A percentile compares a stretch with the other conserved stretches of the same genome.
These are phyloP conservation scores for western clawed frog (Xenopus tropicalis) DNA, from an alignment of 2,113 vertebrate genomes.

Conservation along the genomic window DNA sequence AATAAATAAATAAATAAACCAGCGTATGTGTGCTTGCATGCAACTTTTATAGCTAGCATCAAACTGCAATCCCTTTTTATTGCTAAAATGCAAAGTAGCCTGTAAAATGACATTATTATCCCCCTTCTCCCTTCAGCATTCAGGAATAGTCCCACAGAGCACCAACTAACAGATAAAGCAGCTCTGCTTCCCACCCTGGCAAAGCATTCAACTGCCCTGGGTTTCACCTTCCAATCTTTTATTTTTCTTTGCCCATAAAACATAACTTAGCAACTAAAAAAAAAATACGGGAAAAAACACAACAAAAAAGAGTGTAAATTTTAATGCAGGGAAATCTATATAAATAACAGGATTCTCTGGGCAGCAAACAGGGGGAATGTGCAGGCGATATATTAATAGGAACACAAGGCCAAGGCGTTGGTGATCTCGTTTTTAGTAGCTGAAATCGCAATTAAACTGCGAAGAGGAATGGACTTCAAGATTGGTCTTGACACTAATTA, in stretches of 20 bases:
- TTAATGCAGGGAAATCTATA: neutral
- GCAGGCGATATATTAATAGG: slow-evolving; percentile 63
- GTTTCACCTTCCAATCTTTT: slow-evolving; percentile 53
- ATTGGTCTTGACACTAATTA: slow-evolving; percentile 98
- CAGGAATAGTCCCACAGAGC: slow-evolving; percentile 59
- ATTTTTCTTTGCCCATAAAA: neutral
- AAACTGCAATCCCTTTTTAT: slow-evolving; percentile 46
- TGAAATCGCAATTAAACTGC: slow-evolving; percentile 92
- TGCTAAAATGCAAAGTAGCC: slow-evolving; percentile 57
- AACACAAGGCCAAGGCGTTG: slow-evolving; percentile 70
- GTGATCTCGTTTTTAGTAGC: slow-evolving; percentile 77
- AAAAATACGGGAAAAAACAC: neutral
- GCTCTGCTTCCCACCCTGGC: slow-evolving; percentile 63
- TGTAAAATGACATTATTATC: slow-evolving; percentile 50
- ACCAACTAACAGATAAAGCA: slow-evolving; percentile 60
- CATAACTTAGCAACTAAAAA: no score
- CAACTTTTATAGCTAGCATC: slow-evolving; percentile 50
- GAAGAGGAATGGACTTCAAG: slow-evolving; percentile 84
- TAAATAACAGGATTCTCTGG: slow-evolving; percentile 26
- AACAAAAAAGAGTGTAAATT: neutral
- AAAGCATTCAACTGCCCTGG: slow-evolving; percentile 50
- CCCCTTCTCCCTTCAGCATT: slow-evolving; percentile 53
- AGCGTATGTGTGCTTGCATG: slow-evolving; percentile 46
- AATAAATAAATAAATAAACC: neutral
- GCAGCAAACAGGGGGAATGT: slow-evolving; percentile 48